These are phyloP conservation scores for Chionomys nivalis DNA, from an alignment of 2,113 vertebrate genomes.

Conservation along the genomic window DNA sequence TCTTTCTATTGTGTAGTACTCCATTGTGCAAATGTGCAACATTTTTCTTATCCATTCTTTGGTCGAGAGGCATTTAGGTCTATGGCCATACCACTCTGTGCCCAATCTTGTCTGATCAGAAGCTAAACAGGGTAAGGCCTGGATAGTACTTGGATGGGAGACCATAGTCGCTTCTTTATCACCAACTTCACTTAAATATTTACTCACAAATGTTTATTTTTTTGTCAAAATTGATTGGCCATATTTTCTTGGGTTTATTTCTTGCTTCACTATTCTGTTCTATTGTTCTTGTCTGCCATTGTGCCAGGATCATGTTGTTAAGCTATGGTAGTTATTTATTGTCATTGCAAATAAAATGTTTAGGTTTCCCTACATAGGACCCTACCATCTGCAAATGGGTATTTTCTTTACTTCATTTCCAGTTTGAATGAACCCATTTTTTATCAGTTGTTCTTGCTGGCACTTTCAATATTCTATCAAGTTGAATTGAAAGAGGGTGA, in stretches of 20 bases:
- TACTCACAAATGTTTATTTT: background rate
- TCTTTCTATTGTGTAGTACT: too few relatives aligned
- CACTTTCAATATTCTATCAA: background rate
- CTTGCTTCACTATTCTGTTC: background rate
- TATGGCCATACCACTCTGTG: too few relatives aligned
- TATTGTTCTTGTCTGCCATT: background rate
- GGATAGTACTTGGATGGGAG: too few relatives aligned
- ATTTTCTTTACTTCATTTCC: background rate
- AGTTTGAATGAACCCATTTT: background rate
- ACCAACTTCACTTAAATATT: background rate
- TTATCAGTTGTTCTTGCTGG: background rate
- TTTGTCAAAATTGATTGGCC: background rate
- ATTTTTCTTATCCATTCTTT: too few relatives aligned
- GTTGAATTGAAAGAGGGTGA: background rate
- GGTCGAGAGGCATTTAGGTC: too few relatives aligned
- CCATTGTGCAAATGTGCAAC: too few relatives aligned
- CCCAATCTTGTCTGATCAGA: too few relatives aligned
- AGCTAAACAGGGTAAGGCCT: too few relatives aligned
- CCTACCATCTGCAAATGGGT: background rate
- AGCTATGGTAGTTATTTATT: background rate
- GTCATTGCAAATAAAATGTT: background rate
- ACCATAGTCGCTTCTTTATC: background rate
- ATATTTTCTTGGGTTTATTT: background rate
- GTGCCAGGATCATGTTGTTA: background rate
- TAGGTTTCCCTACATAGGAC: background rate